A percentile compares a stretch with the other conserved stretches of the same genome.
These are phyloP conservation scores for Neoniphon sammara DNA, from an alignment of 2,797 vertebrate genomes.

Conservation along the genomic window DNA sequence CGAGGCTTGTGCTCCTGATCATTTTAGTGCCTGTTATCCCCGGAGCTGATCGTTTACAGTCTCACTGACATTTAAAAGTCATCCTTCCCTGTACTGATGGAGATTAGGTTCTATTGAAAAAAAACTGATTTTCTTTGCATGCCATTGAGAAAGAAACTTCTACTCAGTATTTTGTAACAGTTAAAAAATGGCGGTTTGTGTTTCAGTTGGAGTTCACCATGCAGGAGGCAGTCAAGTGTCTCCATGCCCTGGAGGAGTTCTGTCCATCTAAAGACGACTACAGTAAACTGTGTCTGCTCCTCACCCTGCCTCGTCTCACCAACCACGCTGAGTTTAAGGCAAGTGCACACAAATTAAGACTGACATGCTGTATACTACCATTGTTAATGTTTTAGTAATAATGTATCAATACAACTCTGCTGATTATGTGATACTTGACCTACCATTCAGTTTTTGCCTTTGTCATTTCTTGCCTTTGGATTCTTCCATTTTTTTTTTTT, in stretches of 20 bases:
- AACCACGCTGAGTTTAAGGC: slow-evolving; percentile 97
- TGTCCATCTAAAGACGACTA: slow-evolving; percentile 98
- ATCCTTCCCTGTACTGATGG: background rate
- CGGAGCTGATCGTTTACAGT: background rate
- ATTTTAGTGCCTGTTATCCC: background rate
- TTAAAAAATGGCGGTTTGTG: slow-evolving; percentile 4
- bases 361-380: background rate
- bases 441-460: too few relatives aligned
- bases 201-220: slow-evolving; percentile 95
- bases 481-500: background rate
- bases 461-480: too few relatives aligned
- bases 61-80: slow-evolving; percentile 22
- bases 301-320: slow-evolving; percentile 96
- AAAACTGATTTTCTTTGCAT: background rate
- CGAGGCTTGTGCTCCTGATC: background rate
- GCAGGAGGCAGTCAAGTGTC: slow-evolving; percentile 98
- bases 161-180: background rate
- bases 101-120: slow-evolving; percentile 3
- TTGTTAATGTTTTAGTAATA: too few relatives aligned
- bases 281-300: slow-evolving; percentile 96
- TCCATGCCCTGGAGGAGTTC: slow-evolving; percentile 94
- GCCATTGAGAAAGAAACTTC: slow-evolving; percentile 1
- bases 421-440: too few relatives aligned
- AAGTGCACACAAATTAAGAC: slow-evolving; percentile 7
- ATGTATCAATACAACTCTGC: too few relatives aligned